Conservation (phyloP, 2,113 vertebrate genomes). For the Pseudopipra pipra region DNA sequence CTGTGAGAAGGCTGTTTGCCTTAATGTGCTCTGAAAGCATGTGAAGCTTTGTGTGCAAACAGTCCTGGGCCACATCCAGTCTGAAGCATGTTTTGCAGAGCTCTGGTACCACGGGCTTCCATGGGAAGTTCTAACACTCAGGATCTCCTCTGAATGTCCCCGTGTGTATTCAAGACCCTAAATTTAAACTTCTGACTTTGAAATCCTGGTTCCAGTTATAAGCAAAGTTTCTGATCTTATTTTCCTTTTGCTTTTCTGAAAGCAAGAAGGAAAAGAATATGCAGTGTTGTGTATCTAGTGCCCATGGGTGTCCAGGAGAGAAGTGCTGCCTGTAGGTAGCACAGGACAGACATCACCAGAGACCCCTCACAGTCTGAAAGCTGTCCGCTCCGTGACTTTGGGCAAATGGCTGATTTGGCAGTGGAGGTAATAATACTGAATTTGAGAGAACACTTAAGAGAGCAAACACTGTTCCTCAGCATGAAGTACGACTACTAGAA, state of each 20-base stretch:
- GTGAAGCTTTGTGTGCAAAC: slow-evolving; percentile 10
- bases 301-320: not conserved
- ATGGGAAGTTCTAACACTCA: not conserved
- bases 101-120: not conserved
- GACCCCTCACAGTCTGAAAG: no score
- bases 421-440: not conserved
- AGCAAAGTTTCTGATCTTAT: not conserved
- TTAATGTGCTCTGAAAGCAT: slow-evolving; percentile 6
- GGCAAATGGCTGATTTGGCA: not conserved
- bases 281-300: not conserved
- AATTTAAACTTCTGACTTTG: not conserved
- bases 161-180: not conserved
- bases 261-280: not conserved
- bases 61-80: not conserved
- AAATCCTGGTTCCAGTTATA: not conserved
- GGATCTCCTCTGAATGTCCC: not conserved
- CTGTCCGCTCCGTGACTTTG: not conserved
- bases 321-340: not conserved
- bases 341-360: not conserved
- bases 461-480: not conserved
- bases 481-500: not conserved
- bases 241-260: not conserved
- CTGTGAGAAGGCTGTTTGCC: not conserved
- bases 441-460: not conserved
- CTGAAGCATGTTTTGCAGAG: not conserved